A percentile compares a stretch with the other conserved stretches of the same genome.
phyloP scores from a whole-genome alignment of 2,113 vertebrate species.

The Naja naja region DNA sequence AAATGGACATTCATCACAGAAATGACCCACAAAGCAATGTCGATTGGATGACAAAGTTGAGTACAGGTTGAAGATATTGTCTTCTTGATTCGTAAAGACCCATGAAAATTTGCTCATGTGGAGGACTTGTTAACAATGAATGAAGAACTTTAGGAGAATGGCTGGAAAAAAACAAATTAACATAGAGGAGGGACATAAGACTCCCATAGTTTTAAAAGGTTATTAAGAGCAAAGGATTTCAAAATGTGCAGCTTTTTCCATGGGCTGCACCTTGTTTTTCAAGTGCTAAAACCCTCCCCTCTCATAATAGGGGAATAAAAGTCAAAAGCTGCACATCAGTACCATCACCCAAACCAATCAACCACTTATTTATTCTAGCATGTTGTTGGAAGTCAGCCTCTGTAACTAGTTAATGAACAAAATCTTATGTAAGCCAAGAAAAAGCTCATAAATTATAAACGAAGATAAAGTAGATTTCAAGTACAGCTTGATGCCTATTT shows the following conservation, averaged over 20 bases:
- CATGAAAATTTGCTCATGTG: too few species aligned
- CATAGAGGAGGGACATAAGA: background rate
- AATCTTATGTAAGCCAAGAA: background rate
- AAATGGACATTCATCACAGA: too few species aligned
- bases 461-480: background rate
- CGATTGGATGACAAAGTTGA: too few species aligned
- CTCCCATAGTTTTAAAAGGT: background rate
- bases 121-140: too few species aligned
- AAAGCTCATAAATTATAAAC: background rate
- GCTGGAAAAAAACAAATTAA: background rate
- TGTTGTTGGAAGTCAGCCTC: background rate
- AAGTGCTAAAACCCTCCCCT: background rate
- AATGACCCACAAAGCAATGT: too few species aligned
- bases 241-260: background rate
- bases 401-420: background rate
- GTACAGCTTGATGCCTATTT: background rate
- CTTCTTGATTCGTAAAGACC: too few species aligned
- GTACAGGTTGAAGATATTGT: too few species aligned
- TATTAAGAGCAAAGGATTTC: background rate
- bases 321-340: background rate
- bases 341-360: background rate
- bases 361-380: background rate
- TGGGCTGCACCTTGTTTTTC: background rate
- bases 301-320: background rate
- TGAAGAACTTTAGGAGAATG: background rate